Base-by-base conservation (phyloP, 2,888 invertebrate species). In the Ophonus ardosiacus region DNA sequence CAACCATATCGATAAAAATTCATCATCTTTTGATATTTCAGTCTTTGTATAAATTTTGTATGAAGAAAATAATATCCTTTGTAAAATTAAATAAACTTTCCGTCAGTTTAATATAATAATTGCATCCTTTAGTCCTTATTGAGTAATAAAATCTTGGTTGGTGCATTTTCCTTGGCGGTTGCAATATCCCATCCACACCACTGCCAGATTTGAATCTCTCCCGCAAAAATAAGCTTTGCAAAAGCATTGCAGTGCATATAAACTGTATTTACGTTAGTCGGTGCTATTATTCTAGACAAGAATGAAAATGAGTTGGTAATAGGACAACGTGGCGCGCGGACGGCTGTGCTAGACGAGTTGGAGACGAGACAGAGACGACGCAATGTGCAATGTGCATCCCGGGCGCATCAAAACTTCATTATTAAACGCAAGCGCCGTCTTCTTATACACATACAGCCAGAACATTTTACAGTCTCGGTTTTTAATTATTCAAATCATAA, bases 231-330 rank as follows among this genome's bases (percentile, higher is more conserved):
- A 76, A 76, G 51, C 17, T 1, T 13, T 17, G 40, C 38, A 15
- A 38, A 74, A 74, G 56, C 57, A 56, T 57, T 78, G 57, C 78
- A 13, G 21, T 78, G 17, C 78, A 57, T 78, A 57, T 78, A 78
- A 78, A 78, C 78, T 78, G 56, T 78, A 57, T 78, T 78, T 78
- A 78, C 57, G 57, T 31, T 78, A 51, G 56, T 78, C 57, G 78
- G 51, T 57, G 18, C 78, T 78, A 78, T 78, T 78, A 78, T 78
- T 57, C 57, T 56, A 78, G 78, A 56, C 78, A 78, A 78, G 78
- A 78, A 78, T 78, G 78, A 78, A 78, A 78, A 78, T 78, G 78
- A 78, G 24, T 78, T 78, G 56, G 56, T 78, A 78, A 78, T 78
- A 57, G 78, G 78, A 78, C 56, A 57, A 43, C 18, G 71, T 18